phyloP scores from a whole-genome alignment of 2,888 invertebrate species.

The Cyaniris semiargus region DNA sequence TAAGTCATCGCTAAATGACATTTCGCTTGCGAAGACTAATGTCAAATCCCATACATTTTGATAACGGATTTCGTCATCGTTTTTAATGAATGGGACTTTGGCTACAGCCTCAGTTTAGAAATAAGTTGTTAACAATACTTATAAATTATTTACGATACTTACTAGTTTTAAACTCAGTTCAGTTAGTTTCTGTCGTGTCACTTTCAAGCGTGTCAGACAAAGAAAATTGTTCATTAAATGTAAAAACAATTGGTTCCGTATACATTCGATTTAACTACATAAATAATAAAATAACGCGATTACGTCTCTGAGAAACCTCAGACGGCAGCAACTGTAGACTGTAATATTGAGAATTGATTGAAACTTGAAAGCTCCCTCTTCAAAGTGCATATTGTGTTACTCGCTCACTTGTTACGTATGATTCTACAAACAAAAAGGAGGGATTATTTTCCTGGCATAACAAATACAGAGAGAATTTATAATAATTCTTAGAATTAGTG shows the following conservation, averaged over 20 bases:
- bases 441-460: not conserved
- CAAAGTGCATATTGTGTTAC: constrained; percentile 22
- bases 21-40: too few relatives aligned
- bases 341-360: constrained; percentile 14
- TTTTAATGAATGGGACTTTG: too few relatives aligned
- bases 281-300: constrained; percentile 6
- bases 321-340: not conserved
- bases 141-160: too few relatives aligned
- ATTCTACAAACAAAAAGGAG: not conserved
- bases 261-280: not conserved
- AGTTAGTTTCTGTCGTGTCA: too few relatives aligned
- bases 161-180: too few relatives aligned
- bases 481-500: not conserved
- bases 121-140: too few relatives aligned
- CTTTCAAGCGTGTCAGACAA: too few relatives aligned
- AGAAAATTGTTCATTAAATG: too few relatives aligned
- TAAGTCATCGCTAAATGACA: too few relatives aligned
- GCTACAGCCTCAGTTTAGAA: too few relatives aligned
- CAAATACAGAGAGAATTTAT: not conserved
- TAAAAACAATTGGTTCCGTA: not conserved
- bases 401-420: constrained; percentile 12
- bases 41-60: too few relatives aligned
- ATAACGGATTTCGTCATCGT: too few relatives aligned
- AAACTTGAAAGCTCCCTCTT: constrained; percentile 17
- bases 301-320: not conserved